Evolutionary conservation across 2,113 vertebrate species (phyloP).

Genomic region (Chaetura pelagica): DNA sequence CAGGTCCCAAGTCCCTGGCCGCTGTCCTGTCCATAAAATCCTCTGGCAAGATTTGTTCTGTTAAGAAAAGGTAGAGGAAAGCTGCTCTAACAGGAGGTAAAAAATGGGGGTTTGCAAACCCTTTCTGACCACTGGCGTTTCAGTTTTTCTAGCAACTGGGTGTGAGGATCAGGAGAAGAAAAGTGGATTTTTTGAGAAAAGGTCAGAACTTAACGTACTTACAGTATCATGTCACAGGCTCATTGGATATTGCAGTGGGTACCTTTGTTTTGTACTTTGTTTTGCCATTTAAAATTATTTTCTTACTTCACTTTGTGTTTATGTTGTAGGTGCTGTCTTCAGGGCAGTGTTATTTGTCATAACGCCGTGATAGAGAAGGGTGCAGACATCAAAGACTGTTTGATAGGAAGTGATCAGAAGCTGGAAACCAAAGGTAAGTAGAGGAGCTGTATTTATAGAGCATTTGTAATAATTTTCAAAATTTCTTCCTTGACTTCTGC

Average conservation of each 20-base stretch:
- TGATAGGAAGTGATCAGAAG: slow-evolving; percentile 88
- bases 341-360: slow-evolving; percentile 93
- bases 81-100: slow-evolving; percentile 23
- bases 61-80: slow-evolving; percentile 6
- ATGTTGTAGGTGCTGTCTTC: slow-evolving; percentile 88
- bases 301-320: slow-evolving; percentile 22
- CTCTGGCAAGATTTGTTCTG: slow-evolving; percentile 12
- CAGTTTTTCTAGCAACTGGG: neutral
- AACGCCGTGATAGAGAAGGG: slow-evolving; percentile 89
- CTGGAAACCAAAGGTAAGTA: slow-evolving; percentile 90
- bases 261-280: neutral
- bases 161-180: neutral
- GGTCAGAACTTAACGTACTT: neutral
- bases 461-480: neutral
- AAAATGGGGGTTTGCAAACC: neutral
- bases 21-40: neutral
- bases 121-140: slow-evolving; percentile 19
- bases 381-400: slow-evolving; percentile 93
- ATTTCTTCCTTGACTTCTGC: neutral
- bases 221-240: neutral
- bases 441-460: neutral
- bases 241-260: neutral
- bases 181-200: neutral
- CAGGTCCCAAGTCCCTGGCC: neutral
- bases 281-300: neutral